phyloP scores from a whole-genome alignment of 2,797 vertebrate genomes.

The Melanitta fusca region DNA sequence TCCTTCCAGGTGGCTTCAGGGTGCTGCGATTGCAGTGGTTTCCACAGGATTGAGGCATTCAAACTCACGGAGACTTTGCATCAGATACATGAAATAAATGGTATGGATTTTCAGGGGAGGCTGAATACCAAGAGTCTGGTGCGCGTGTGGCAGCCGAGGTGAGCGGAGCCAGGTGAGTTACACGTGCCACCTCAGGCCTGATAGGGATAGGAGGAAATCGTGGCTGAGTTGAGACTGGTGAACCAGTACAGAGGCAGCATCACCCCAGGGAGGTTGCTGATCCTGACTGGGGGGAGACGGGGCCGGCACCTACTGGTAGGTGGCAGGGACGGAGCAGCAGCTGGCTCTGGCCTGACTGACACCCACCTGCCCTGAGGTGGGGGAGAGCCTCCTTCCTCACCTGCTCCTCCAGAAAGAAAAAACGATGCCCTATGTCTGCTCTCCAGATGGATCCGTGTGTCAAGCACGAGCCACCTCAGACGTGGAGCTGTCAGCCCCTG shows the following conservation, averaged over 20 bases:
- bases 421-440: neutral
- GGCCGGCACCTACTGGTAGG: neutral
- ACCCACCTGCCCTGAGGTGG: neutral
- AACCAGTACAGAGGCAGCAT: neutral
- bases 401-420: neutral
- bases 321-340: neutral
- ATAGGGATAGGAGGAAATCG: neutral
- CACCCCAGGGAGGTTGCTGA: neutral
- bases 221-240: neutral
- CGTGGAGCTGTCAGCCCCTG: neutral
- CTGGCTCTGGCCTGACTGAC: neutral
- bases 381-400: neutral
- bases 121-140: neutral
- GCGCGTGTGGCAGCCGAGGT: rapidly evolving
- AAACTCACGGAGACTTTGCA: rapidly evolving
- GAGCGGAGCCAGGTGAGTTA: rapidly evolving
- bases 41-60: neutral
- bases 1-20: neutral
- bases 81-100: neutral
- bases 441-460: neutral
- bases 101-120: neutral
- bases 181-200: rapidly evolving
- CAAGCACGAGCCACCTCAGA: neutral
- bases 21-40: neutral
- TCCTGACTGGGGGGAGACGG: neutral